Evolutionary conservation across 2,113 vertebrate species (phyloP), one percentile per base, ranked within the genome.

Genomic region (Eublepharis macularius): DNA sequence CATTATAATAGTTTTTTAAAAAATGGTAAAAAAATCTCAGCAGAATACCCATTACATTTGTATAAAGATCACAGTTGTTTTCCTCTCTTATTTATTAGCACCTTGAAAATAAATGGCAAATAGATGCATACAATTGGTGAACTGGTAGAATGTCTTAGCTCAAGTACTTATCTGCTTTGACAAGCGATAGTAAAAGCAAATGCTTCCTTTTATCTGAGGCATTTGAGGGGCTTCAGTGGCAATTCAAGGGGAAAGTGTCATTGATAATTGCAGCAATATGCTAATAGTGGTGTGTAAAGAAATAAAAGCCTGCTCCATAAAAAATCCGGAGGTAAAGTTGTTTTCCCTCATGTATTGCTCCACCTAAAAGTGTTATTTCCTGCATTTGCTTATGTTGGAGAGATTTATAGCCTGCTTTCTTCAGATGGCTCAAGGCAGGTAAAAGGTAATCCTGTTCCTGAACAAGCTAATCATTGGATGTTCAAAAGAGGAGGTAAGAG

Each of bases 31-130:
- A 36, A 90, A 93, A 90, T 87, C 92, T 96, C 96, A 96, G 95
- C 94, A 91, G 92, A 94, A 95, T 95, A 93, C 93, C 96, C 95
- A 93, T 86, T 91, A 93, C 90, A 24, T 21, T 95, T 95, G 92
- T 94, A 93, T 95, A 95, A 96, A 95, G 96, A 96, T 95, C 93
- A 94, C 91, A 96, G 93, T 91, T 94, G 94, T 97, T 97, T 96
- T 95, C 94, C 94, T 95, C 95, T 95, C 96, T 97, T 96, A 97
- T 96, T 97, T 97, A 97, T 94, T 96, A 96, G 95, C 94, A 97
- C 97, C 97, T 97, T 96, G 95, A 97, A 96, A 96, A 95, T 96
- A 97, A 98, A 97, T 96, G 97, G 93, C 92, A 17, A 70, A 19
- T 36, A n/a, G 1, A 36, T 91, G 89, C 76, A 91, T 92, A 94